A percentile compares a stretch with the other conserved stretches of the same genome.
phyloP scores from a whole-genome alignment of 2,113 vertebrate genomes.

The Indicator indicator region DNA sequence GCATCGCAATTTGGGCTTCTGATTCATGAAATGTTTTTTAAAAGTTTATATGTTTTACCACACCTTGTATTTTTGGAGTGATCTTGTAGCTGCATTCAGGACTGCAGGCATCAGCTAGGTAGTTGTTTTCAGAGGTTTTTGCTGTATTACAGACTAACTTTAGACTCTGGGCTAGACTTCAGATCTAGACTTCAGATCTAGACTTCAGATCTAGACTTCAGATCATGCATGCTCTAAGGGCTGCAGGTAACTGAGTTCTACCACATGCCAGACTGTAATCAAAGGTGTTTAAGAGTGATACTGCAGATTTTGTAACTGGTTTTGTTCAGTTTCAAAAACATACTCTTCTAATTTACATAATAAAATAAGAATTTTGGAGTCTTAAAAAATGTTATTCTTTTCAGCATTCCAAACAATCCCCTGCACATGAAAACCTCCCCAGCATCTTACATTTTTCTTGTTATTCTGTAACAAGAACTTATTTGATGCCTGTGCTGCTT shows the following conservation, averaged over 20 bases:
- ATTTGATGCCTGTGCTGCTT: not conserved
- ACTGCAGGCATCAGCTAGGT: not conserved
- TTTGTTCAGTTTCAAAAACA: not conserved
- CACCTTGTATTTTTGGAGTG: accelerated
- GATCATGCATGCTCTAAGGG: not conserved
- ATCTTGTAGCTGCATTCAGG: not conserved
- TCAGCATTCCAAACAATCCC: not conserved
- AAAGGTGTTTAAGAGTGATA: not conserved
- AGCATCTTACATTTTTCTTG: not conserved
- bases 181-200: not conserved
- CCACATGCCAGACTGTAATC: not conserved
- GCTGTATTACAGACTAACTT: not conserved
- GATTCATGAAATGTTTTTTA: not conserved
- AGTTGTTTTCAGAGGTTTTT: not conserved
- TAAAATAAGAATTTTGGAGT: not conserved
- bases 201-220: not conserved
- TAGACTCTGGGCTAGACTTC: not conserved
- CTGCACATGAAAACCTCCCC: not conserved
- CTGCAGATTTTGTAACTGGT: not conserved
- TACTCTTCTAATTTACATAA: not conserved
- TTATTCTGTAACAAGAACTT: not conserved
- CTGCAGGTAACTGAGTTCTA: not conserved
- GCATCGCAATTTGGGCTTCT: not conserved
- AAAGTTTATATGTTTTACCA: not conserved
- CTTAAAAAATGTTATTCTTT: not conserved